A percentile compares a stretch with the other conserved stretches of the same genome.
Evolutionary conservation across 2,113 vertebrate genomes (phyloP).

Genomic region (Pterocles gutturalis): DNA sequence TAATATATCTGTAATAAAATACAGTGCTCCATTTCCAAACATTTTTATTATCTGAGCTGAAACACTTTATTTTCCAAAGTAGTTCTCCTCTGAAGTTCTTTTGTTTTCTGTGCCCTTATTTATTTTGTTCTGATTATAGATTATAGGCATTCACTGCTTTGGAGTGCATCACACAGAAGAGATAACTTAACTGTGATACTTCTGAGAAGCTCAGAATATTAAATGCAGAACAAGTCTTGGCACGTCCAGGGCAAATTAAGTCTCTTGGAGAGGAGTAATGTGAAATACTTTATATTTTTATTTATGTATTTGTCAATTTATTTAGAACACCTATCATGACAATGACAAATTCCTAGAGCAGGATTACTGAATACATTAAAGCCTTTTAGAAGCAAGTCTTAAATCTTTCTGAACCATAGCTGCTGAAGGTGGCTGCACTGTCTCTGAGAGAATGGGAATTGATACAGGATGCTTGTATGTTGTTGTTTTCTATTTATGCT

Average conservation of each 20-base stretch:
- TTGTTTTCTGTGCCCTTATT: neutral
- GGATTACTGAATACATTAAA: neutral
- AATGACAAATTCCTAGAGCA: neutral
- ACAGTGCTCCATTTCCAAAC: neutral
- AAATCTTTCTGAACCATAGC: neutral
- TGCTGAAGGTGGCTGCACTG: neutral
- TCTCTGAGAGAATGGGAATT: neutral
- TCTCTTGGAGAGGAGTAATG: neutral
- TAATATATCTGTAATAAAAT: neutral
- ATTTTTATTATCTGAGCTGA: neutral
- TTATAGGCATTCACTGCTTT: neutral
- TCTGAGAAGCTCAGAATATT: neutral
- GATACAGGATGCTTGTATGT: neutral
- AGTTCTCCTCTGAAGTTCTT: neutral
- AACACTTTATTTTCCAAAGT: neutral
- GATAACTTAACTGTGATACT: neutral
- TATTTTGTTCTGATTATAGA: neutral
- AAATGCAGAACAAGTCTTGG: neutral
- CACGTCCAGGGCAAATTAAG: neutral
- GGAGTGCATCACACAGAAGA: neutral
- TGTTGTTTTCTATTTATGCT: neutral
- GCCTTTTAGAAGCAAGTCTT: neutral
- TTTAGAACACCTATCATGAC: neutral
- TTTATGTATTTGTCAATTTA: neutral
- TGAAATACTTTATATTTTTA: neutral